Conservation (phyloP, 30 jellyfish, hydroid and myxozoan genomes). For the Haliclystus octoradiatus region DNA sequence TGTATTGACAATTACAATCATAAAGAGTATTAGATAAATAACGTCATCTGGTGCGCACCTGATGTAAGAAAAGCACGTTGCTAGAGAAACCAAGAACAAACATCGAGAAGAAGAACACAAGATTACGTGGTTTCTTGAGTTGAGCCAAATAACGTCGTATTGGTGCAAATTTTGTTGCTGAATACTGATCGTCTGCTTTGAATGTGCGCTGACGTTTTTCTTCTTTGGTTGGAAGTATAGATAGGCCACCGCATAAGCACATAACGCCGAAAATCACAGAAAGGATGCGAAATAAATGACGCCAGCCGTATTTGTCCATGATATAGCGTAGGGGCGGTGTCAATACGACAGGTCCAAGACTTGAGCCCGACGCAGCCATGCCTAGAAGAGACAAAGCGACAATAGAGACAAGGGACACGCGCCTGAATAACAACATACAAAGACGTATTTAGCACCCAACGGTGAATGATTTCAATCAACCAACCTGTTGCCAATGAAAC, state of each 20-base stretch:
- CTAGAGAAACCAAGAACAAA: neutral
- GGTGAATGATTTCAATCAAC: too few species aligned
- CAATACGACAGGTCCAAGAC: neutral
- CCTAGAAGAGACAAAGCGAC: neutral
- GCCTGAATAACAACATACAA: too few species aligned
- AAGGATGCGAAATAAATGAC: neutral
- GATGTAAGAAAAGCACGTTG: neutral
- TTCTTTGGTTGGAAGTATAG: neutral
- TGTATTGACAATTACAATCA: too few species aligned
- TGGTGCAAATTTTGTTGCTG: neutral
- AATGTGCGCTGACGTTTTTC: neutral
- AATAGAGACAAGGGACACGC: too few species aligned
- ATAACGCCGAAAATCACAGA: neutral
- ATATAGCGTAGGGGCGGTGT: slow-evolving; percentile 1
- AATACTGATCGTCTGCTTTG: neutral
- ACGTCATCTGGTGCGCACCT: neutral
- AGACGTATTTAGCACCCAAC: too few species aligned
- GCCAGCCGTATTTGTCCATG: slow-evolving; percentile 1
- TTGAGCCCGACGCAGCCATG: slow-evolving; percentile 2
- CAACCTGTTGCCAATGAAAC: neutral
- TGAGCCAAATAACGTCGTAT: neutral
- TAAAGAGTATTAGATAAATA: too few species aligned
- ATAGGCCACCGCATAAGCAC: neutral
- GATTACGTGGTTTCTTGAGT: neutral
- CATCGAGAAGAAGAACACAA: neutral